Percentiles rank a stretch among this genome's conserved stretches.
phyloP scores from a whole-genome alignment of 2,113 vertebrate species.

The Euleptes europaea region DNA sequence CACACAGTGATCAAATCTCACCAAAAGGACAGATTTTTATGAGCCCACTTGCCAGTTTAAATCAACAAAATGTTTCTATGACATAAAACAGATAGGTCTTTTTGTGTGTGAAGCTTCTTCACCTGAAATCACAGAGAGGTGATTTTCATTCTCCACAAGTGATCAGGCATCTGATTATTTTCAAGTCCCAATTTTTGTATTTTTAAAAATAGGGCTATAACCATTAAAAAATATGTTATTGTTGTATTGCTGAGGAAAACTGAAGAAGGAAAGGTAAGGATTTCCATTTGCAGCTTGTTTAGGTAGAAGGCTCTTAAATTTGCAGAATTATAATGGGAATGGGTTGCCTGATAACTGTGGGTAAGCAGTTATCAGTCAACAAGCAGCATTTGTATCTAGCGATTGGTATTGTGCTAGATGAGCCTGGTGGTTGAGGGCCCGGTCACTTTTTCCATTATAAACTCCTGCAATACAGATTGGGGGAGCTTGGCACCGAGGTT shows the following conservation, averaged over 20 bases:
- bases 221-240: too few relatives aligned
- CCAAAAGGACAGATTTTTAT: too few relatives aligned
- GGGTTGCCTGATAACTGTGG: neutral
- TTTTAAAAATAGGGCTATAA: too few relatives aligned
- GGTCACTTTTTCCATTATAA: neutral
- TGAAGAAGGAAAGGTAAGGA: neutral
- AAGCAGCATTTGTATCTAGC: neutral
- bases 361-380: neutral
- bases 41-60: too few relatives aligned
- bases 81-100: too few relatives aligned
- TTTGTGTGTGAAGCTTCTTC: too few relatives aligned
- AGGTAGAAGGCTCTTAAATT: neutral
- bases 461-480: neutral
- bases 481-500: neutral
- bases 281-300: neutral
- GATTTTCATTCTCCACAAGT: too few relatives aligned
- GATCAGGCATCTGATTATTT: too few relatives aligned
- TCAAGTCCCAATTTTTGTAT: too few relatives aligned
- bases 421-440: neutral
- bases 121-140: too few relatives aligned
- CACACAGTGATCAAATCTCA: too few relatives aligned
- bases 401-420: neutral
- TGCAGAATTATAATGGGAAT: neutral
- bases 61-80: too few relatives aligned
- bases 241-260: neutral